Conservation (phyloP, 2,797 vertebrate genomes). For the Lophura swinhoii region DNA sequence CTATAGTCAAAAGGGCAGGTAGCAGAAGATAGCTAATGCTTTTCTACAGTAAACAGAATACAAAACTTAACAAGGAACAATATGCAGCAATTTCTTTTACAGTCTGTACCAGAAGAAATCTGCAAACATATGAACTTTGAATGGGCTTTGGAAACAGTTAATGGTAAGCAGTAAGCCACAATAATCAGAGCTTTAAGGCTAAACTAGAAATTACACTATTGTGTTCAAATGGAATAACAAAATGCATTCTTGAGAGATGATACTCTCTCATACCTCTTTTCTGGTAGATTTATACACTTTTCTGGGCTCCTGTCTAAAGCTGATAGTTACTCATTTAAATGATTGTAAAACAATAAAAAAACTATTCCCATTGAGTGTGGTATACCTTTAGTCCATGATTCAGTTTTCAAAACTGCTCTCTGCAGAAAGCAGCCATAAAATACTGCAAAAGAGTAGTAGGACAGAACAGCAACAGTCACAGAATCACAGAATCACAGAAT, state of each 20-base stretch:
- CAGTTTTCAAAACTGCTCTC: constrained; percentile 4
- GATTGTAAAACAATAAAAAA: constrained; percentile 24
- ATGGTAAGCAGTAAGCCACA: constrained; percentile 21
- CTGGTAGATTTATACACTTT: background rate
- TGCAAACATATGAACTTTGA: background rate
- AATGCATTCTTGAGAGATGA: constrained; percentile 10
- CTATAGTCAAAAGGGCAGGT: background rate
- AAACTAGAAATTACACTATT: constrained; percentile 10
- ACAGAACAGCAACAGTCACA: background rate
- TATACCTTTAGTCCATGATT: background rate
- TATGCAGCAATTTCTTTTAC: constrained; percentile 5
- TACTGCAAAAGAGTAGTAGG: background rate
- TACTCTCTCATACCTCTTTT: background rate
- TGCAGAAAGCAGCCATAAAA: constrained; percentile 10
- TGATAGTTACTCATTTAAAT: constrained; percentile 1
- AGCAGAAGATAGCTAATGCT: constrained; percentile 29
- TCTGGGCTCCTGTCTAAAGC: background rate
- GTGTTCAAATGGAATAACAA: constrained; percentile 26
- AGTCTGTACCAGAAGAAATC: constrained; percentile 30
- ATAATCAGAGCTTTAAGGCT: constrained; percentile 42
- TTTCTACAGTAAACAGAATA: constrained; percentile 26
- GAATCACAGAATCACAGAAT: too few species aligned
- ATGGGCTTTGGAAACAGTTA: constrained; percentile 13
- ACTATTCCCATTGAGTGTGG: background rate
- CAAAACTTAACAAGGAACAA: constrained; percentile 26